These are phyloP conservation scores for Isotomurus palustris DNA, from an alignment of 2,888 invertebrate species.

Conservation along the genomic window DNA sequence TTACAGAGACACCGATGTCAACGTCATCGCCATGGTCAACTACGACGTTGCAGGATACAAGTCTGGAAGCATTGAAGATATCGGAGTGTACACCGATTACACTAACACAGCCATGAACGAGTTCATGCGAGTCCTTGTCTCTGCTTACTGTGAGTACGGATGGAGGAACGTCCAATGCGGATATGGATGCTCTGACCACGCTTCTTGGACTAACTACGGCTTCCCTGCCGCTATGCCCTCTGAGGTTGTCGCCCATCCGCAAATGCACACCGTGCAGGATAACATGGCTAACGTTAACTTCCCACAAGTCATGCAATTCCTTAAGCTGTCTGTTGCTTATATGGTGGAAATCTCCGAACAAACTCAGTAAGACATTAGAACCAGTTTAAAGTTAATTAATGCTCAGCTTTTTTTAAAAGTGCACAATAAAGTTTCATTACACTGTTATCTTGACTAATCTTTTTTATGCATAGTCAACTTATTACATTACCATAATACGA, in stretches of 20 bases:
- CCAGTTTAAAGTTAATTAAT: too few species aligned
- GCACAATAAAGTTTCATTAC: too few species aligned
- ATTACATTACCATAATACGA: too few species aligned
- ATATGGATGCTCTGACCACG: conserved; percentile 28
- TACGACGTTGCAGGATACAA: conserved; percentile 22
- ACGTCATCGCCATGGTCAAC: conserved; percentile 30
- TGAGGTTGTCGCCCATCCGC: not conserved
- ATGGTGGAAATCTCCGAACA: not conserved
- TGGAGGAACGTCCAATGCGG: conserved; percentile 8
- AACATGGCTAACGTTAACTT: not conserved
- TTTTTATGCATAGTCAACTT: too few species aligned
- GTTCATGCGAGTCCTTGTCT: conserved; percentile 17
- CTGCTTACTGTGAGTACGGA: conserved; percentile 18
- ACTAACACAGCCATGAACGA: conserved; percentile 11
- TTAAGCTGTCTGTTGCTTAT: not conserved
- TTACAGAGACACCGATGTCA: conserved; percentile 9
- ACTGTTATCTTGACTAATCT: too few species aligned
- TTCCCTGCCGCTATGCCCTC: conserved; percentile 21
- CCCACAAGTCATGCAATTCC: not conserved
- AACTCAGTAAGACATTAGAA: too few species aligned
- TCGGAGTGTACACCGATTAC: conserved; percentile 22
- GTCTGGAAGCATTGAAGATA: not conserved
- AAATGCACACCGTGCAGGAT: not conserved
- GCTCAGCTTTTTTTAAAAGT: too few species aligned
- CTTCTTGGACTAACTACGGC: conserved; percentile 15